phyloP scores from a whole-genome alignment of 1,140 invertebrate genomes.

The Parapsyche elsis region DNA sequence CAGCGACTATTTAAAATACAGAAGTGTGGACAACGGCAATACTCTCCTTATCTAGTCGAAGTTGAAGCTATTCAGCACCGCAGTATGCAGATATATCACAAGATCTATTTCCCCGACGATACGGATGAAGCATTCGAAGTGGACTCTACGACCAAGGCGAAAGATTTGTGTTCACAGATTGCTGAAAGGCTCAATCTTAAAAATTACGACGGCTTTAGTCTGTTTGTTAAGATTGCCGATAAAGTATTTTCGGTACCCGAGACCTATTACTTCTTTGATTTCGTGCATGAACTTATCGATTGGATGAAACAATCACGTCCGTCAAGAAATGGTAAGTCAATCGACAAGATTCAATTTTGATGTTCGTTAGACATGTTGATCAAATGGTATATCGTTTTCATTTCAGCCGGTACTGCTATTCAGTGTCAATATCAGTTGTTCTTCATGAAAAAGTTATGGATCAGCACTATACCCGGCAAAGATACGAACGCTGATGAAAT shows the following conservation, averaged over 20 bases:
- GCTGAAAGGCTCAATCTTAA: constrained; percentile 78
- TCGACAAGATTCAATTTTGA: constrained; percentile 34
- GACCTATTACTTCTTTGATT: constrained; percentile 95
- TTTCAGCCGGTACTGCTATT: constrained; percentile 67
- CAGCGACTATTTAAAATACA: constrained; percentile 84
- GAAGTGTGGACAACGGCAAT: constrained; percentile 83
- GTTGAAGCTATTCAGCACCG: constrained; percentile 95
- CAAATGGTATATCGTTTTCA: constrained; percentile 33
- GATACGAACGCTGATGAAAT: constrained; percentile 92
- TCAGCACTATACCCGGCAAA: constrained; percentile 87
- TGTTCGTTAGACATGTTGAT: not conserved
- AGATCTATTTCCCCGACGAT: constrained; percentile 93
- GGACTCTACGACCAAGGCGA: constrained; percentile 85
- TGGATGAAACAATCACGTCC: constrained; percentile 88
- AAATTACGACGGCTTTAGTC: constrained; percentile 86
- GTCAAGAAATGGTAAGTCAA: constrained; percentile 73
- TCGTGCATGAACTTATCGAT: constrained; percentile 86
- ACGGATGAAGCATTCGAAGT: constrained; percentile 86
- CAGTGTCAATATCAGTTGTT: constrained; percentile 93
- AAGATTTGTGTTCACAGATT: constrained; percentile 88
- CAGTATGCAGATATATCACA: constrained; percentile 94
- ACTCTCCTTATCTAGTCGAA: constrained; percentile 92
- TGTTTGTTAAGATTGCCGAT: constrained; percentile 93
- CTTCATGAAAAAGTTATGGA: constrained; percentile 98
- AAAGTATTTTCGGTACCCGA: constrained; percentile 95